Base-by-base conservation (phyloP, 2,888 invertebrate species). In the Mimumesa dahlbomi region DNA sequence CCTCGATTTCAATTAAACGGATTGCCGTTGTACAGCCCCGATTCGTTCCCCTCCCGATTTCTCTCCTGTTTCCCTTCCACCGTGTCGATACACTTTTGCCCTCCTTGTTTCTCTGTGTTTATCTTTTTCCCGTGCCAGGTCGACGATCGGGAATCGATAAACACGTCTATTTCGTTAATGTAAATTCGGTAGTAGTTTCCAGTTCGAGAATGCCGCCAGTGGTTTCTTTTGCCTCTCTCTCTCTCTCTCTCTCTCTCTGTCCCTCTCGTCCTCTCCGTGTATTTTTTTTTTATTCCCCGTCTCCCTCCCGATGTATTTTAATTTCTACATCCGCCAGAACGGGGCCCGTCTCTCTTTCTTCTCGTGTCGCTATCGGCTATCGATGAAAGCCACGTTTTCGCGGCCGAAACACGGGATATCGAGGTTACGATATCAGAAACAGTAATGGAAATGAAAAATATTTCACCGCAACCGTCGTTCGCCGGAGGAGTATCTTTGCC, bases 1-100 rank as follows among this genome's bases (percentile, higher is more conserved):
- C 56, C 63, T 71, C 62, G 67, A 68, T 79, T 78, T 68, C 79
- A 78, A 78, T 78, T 79, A 78, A 78, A 63, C 61, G 64, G 70
- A 78, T 71, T 78, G 75, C 71, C 68, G 54, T 66, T 66, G 67
- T 34, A 57, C 58, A 48, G 49, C 53, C 62, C 54, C 72, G 73
- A 72, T 76, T 63, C 13, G 25, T n/a, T 0, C 5, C 1, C 34
- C 13, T 19, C n/a, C 13, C 31, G n/a, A 7, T 36, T 6, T 57
- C 31, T 34, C 21, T 21, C 42, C 21, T 48, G 38, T 42, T 5
- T n/a, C 25, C 5, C 31, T 43, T 16, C 13, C 38, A 13, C 7
- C 29, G 18, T 34, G 9, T 31, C 5, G 11, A 40, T n/a, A 43
- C 29, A 18, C 25, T 56, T 16, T 19, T 34, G n/a, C n/a, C n/a